A percentile compares a stretch with the other conserved stretches of the same genome.
Evolutionary conservation across 2,888 invertebrate species (phyloP).

Genomic region (Dichetophora obliterata): DNA sequence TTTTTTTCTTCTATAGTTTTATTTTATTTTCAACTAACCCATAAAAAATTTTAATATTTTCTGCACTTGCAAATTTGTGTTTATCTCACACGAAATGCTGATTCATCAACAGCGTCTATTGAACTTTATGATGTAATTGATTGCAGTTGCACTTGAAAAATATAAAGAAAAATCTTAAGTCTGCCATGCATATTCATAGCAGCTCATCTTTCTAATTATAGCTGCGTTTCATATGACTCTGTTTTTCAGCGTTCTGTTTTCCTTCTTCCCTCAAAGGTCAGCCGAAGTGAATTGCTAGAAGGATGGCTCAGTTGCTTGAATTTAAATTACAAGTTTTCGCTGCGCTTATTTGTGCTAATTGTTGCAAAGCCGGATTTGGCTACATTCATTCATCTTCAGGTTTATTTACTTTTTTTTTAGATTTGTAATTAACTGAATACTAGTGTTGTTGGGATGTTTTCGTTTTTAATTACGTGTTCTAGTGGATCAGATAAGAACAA

Average conservation of each 20-base stretch:
- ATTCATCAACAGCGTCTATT: slow-evolving; percentile 1
- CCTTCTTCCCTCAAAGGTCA: slow-evolving; percentile 6
- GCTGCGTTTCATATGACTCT: slow-evolving; percentile 9
- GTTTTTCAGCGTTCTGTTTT: background rate
- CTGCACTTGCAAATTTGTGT: background rate
- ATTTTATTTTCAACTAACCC: background rate
- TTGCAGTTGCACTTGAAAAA: background rate
- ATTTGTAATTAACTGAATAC: background rate
- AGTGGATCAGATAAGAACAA: slow-evolving; percentile 28
- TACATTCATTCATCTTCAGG: background rate
- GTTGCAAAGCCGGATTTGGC: slow-evolving; percentile 34
- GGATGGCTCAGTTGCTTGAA: background rate
- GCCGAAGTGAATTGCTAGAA: background rate
- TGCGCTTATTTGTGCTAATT: slow-evolving; percentile 29
- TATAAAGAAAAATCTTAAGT: background rate
- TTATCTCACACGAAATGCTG: background rate
- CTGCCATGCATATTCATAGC: background rate
- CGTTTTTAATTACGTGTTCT: slow-evolving; percentile 18
- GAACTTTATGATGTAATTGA: slow-evolving; percentile 4
- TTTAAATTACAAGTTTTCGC: background rate
- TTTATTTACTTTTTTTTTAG: background rate
- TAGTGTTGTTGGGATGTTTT: background rate
- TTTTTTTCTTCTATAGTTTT: background rate
- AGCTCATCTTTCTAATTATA: slow-evolving; percentile 29
- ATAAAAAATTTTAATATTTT: background rate